Evolutionary conservation across 2,113 vertebrate genomes (phyloP).

Genomic region (Uria aalge): DNA sequence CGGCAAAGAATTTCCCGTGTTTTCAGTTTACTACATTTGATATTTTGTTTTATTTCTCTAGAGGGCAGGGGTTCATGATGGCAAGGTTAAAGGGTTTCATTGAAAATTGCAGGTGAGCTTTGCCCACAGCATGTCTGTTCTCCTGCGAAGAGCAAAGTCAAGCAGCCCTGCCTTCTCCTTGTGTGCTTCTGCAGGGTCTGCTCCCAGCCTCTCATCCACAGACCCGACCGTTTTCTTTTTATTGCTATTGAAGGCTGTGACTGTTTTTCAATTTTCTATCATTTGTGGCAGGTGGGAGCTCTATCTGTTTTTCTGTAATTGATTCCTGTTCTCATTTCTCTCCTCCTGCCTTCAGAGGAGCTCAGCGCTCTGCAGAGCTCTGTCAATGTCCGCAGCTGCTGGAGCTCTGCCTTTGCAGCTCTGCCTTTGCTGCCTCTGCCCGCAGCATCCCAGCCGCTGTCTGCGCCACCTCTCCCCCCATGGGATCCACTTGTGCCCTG

Average conservation of each 20-base stretch:
- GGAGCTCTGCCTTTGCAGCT: conserved; percentile 20
- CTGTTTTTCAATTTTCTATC: conserved; percentile 63
- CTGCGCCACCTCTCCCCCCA: rapidly evolving
- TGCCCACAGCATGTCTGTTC: not conserved
- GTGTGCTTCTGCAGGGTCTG: not conserved
- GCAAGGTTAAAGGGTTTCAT: not conserved
- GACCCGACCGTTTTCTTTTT: not conserved
- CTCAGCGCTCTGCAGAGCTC: conserved; percentile 16
- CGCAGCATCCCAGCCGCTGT: rapidly evolving
- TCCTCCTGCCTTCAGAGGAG: not conserved
- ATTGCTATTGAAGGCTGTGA: conserved; percentile 34
- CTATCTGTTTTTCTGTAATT: conserved; percentile 58
- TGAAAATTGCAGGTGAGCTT: not conserved
- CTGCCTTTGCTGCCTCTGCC: conserved; percentile 5
- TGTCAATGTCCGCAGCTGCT: not conserved
- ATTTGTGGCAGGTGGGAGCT: conserved; percentile 29
- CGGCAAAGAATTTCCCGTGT: not conserved
- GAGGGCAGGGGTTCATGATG: not conserved
- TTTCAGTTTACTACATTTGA: not conserved
- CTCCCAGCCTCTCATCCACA: not conserved
- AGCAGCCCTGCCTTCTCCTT: not conserved
- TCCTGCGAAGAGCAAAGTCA: not conserved
- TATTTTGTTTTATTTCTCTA: not conserved
- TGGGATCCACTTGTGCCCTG: rapidly evolving
- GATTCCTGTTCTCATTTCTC: conserved; percentile 60